phyloP scores from a whole-genome alignment of 1,140 invertebrate genomes.

The Limonius californicus region DNA sequence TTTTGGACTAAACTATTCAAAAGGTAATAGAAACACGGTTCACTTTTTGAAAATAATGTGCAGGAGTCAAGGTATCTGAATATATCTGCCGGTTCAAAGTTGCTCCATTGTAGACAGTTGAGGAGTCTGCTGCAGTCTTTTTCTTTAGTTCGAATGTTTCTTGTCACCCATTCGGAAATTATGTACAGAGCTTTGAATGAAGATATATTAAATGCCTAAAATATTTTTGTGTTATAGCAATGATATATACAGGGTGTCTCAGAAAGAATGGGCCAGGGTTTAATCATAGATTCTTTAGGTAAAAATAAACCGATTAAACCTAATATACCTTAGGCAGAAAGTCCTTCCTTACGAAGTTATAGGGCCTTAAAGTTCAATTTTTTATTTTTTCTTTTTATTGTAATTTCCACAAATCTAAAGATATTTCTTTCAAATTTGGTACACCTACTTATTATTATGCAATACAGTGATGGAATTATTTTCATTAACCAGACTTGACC shows the following conservation, averaged over 20 bases:
- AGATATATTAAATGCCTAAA: constrained; percentile 18
- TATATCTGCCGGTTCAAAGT: constrained; percentile 47
- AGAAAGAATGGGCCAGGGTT: too few relatives aligned
- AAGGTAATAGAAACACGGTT: constrained; percentile 54
- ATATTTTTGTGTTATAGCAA: too few relatives aligned
- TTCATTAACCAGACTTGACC: background rate
- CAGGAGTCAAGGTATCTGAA: constrained; percentile 53
- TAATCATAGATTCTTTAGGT: background rate
- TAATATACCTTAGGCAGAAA: too few relatives aligned
- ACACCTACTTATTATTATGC: too few relatives aligned
- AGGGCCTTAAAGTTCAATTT: too few relatives aligned
- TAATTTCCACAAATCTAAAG: too few relatives aligned
- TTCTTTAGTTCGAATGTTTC: constrained; percentile 50
- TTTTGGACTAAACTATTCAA: constrained; percentile 57
- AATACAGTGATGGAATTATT: too few relatives aligned
- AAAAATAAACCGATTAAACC: too few relatives aligned
- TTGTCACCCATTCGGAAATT: constrained; percentile 55
- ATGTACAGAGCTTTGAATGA: constrained; percentile 45
- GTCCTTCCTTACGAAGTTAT: too few relatives aligned
- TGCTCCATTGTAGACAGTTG: constrained; percentile 50
- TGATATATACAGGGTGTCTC: too few relatives aligned
- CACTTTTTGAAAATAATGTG: constrained; percentile 51
- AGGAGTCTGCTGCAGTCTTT: constrained; percentile 53
- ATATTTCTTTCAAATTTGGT: too few relatives aligned
- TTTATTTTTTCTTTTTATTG: too few relatives aligned